phyloP scores from a whole-genome alignment of 1,140 invertebrate genomes.

The Leptoteleia sp. region DNA sequence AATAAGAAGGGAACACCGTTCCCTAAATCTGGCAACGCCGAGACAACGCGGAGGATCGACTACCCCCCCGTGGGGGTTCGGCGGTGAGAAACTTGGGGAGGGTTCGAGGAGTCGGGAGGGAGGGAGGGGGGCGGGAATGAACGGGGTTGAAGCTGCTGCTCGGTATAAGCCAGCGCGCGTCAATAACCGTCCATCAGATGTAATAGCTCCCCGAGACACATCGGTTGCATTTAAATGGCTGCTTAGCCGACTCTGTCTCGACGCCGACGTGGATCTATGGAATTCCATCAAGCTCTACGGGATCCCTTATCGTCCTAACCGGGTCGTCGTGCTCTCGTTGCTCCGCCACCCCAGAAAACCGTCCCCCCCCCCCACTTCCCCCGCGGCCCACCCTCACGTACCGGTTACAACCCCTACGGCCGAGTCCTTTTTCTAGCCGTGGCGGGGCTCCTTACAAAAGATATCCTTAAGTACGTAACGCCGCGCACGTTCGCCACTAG shows the following conservation, averaged over 20 bases:
- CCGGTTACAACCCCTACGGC: slow-evolving; percentile 39
- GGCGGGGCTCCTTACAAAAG: slow-evolving; percentile 39
- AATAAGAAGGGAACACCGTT: slow-evolving; percentile 13
- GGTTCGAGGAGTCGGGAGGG: slow-evolving; percentile 41
- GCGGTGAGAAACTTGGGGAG: slow-evolving; percentile 40
- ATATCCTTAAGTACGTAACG: slow-evolving; percentile 34
- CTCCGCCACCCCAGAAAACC: slow-evolving; percentile 42
- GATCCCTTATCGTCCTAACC: slow-evolving; percentile 80
- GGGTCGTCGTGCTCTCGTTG: slow-evolving; percentile 73
- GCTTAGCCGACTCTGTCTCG: slow-evolving; percentile 82
- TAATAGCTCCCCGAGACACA: slow-evolving; percentile 82
- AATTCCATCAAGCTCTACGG: slow-evolving; percentile 81
- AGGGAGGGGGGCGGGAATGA: slow-evolving; percentile 8
- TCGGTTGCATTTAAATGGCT: slow-evolving; percentile 83
- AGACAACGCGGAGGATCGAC: slow-evolving; percentile 66
- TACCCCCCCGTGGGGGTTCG: slow-evolving; percentile 67
- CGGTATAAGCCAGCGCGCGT: slow-evolving; percentile 79
- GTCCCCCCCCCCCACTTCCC: slow-evolving; percentile 6
- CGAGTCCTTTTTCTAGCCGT: slow-evolving; percentile 48
- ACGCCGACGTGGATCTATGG: slow-evolving; percentile 81
- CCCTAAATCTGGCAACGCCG: slow-evolving; percentile 60
- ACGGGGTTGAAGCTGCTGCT: slow-evolving; percentile 56
- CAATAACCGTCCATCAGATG: slow-evolving; percentile 82
- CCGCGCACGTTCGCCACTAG: slow-evolving; percentile 26
- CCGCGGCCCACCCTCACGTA: slow-evolving; percentile 31